Conservation (phyloP, 35 echinoderm and acorn worm species). For the Patiria miniata region DNA sequence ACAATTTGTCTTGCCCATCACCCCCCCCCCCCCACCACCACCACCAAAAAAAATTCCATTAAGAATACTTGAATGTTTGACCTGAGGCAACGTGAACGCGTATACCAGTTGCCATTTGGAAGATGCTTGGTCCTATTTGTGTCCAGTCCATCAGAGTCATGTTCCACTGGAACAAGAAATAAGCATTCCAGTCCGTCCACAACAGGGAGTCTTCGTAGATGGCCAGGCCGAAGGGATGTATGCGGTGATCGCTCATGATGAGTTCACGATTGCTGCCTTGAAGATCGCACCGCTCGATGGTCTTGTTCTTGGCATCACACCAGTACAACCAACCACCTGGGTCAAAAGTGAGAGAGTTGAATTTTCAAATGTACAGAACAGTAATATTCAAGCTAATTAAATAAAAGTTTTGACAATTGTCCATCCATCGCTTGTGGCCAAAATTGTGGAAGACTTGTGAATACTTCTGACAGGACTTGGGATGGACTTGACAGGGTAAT, state of each 20-base stretch:
- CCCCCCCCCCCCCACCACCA: no score
- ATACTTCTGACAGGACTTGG: no score
- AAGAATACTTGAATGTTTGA: background rate
- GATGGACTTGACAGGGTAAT: no score
- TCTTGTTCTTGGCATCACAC: background rate
- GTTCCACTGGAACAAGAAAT: background rate
- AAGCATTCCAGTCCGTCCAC: background rate
- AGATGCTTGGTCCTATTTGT: background rate
- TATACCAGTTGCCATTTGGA: background rate
- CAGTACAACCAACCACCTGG: background rate
- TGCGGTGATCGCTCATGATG: background rate
- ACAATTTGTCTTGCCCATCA: no score
- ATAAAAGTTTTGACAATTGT: no score
- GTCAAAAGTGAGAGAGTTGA: no score
- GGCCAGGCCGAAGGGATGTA: background rate
- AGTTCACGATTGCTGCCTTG: background rate
- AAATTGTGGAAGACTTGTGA: no score
- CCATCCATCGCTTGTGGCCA: no score
- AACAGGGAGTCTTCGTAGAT: background rate
- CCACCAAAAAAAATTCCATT: no score
- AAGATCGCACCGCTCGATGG: background rate
- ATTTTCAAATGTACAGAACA: background rate
- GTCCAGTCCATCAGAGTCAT: background rate
- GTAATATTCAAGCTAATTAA: no score
- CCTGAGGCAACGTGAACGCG: background rate